Base-by-base conservation (phyloP, 2,113 vertebrate species). In the Micronisus gabar region DNA sequence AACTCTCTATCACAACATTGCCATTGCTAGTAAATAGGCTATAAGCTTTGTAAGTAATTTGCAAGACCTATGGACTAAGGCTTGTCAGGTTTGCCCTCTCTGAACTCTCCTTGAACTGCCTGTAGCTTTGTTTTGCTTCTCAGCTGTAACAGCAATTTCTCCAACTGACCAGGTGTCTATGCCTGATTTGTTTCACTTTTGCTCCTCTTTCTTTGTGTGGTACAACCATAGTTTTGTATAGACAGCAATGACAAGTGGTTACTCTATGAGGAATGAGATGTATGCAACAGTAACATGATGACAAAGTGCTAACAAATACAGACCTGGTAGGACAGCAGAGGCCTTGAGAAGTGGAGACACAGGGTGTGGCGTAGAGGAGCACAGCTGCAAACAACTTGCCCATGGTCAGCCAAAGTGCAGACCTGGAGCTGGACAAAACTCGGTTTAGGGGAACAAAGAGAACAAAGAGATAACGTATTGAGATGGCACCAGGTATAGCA, bases 171-270 rank as follows among this genome's bases (percentile, higher is more conserved):
- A 41, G 18, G 5, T 36, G 17, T 14, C 15, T 56, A 12, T 7
- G 15, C 15, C 65, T 52, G 3, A 19, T 47, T n/a, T 72, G 7
- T 17, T 81, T 34, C 6, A 7, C 16, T 76, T 81, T 40, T 40
- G 6, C 17, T n/a, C 18, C 86, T 19, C 43, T 36, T 41, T 14
- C 38, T 36, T 41, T 14, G 1, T 81, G 32, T 15, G 17, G 4
- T 30, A 22, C 0, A 0, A 29, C 8, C 41, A 5, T 0, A 5
- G 21, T 14, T 82, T 78, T 41, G 21, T n/a, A 52, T 0, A n/a
- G 81, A 13, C 34, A 65, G 12, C 34, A 81, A 45, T 17, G 32
- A 29, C 52, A 71, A 55, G 25, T 18, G 66, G 45, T 40, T 84
- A 15, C n/a, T 45, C 16, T 6, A 2, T 6, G 13, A 26, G 40